These are phyloP conservation scores for Drosophila falleni DNA, from an alignment of 2,888 invertebrate species.

Conservation along the genomic window DNA sequence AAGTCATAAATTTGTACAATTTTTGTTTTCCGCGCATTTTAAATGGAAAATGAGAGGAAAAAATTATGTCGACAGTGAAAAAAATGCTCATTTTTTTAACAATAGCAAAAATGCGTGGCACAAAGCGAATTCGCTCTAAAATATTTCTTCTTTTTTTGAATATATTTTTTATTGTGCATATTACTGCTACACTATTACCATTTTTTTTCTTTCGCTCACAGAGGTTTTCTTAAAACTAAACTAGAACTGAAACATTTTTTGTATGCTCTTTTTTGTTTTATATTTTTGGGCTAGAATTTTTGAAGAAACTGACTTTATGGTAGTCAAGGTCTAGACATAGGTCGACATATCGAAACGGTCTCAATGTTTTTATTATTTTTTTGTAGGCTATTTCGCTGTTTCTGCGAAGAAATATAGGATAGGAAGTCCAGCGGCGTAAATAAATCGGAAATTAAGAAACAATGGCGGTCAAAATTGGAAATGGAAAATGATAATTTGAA, in stretches of 20 bases:
- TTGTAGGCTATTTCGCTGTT: slow-evolving; percentile 36
- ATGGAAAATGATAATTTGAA: neutral
- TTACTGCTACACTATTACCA: slow-evolving; percentile 67
- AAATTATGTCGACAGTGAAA: slow-evolving; percentile 72
- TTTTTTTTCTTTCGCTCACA: slow-evolving; percentile 66
- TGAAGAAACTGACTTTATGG: slow-evolving; percentile 66
- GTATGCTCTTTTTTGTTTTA: slow-evolving; percentile 68
- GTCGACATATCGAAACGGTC: slow-evolving; percentile 52
- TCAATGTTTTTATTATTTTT: slow-evolving; percentile 50
- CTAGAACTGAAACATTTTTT: slow-evolving; percentile 80
- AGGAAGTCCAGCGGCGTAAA: slow-evolving; percentile 79
- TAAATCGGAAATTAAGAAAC: slow-evolving; percentile 81
- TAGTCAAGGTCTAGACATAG: slow-evolving; percentile 67
- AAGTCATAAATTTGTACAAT: slow-evolving; percentile 75
- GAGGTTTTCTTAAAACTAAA: slow-evolving; percentile 71
- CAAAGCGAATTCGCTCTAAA: slow-evolving; percentile 71
- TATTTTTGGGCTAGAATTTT: slow-evolving; percentile 50
- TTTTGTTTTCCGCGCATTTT: slow-evolving; percentile 63
- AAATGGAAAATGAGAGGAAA: slow-evolving; percentile 73
- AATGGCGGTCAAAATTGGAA: slow-evolving; percentile 16
- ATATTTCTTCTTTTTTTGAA: slow-evolving; percentile 63
- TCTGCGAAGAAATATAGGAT: slow-evolving; percentile 50
- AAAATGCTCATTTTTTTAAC: slow-evolving; percentile 79
- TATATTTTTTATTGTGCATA: slow-evolving; percentile 62
- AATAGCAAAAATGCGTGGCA: slow-evolving; percentile 68